Conservation (phyloP, 2,113 vertebrate genomes). For the Xenopus borealis region DNA sequence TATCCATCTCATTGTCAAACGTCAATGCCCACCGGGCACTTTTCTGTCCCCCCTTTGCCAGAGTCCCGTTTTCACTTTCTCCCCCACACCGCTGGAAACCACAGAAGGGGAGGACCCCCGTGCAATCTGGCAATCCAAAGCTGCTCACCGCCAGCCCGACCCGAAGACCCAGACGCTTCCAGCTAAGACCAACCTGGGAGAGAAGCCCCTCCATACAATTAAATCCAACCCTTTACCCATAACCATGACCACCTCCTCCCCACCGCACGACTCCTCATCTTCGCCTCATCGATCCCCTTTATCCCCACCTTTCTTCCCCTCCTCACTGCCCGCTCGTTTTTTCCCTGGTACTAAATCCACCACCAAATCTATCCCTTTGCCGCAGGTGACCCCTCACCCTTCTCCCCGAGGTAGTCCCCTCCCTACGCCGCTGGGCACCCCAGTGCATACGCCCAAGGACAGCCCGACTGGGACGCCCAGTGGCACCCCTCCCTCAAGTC, state of each 20-base stretch:
- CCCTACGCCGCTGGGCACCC: slow-evolving; percentile 80
- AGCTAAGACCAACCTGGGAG: slow-evolving; percentile 69
- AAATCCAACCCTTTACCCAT: slow-evolving; percentile 74
- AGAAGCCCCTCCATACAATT: slow-evolving; percentile 78
- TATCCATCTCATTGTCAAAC: slow-evolving; percentile 50
- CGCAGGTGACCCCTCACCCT: slow-evolving; percentile 82
- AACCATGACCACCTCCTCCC: slow-evolving; percentile 43
- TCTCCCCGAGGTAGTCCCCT: slow-evolving; percentile 71
- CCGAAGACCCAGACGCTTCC: slow-evolving; percentile 89
- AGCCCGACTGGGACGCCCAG: slow-evolving; percentile 73
- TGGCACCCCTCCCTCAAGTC: slow-evolving; percentile 84
- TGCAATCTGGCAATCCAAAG: slow-evolving; percentile 50
- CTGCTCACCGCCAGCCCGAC: slow-evolving; percentile 67
- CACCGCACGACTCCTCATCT: slow-evolving; percentile 38
- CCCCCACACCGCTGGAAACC: slow-evolving; percentile 71
- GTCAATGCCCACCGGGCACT: slow-evolving; percentile 56
- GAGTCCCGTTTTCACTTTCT: slow-evolving; percentile 91
- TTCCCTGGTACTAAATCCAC: slow-evolving; percentile 66
- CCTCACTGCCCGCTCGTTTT: slow-evolving; percentile 74
- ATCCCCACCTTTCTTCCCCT: slow-evolving; percentile 75
- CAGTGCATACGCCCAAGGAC: slow-evolving; percentile 74
- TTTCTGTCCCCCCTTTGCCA: slow-evolving; percentile 60
- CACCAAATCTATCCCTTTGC: slow-evolving; percentile 67
- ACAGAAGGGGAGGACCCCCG: slow-evolving; percentile 62
- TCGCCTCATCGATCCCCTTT: slow-evolving; percentile 51